Evolutionary conservation across 2,888 invertebrate genomes (phyloP), one percentile per base, ranked within the genome.

Genomic region (Arctia plantaginis): DNA sequence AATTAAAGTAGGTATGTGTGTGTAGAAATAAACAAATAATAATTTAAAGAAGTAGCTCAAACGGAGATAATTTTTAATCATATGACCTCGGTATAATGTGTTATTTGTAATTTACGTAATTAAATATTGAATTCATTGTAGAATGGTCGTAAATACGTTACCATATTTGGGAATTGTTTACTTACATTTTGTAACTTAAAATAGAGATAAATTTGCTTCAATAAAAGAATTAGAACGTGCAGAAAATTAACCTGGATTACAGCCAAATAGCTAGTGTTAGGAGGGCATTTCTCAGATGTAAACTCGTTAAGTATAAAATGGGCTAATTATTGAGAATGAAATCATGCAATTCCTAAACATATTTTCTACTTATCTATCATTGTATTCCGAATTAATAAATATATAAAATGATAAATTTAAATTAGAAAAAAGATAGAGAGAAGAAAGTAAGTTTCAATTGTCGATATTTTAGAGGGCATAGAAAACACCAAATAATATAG

Each of bases 231-330:
- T 83, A 84, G 82, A 83, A 78, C 83, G 85, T 81, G 79, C 79
- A 82, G 82, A 82, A 84, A 82, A 68, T 78, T 82, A 82, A 86
- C 85, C 86, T 88, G 89, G 89, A 84, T 76, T 66, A 67, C 72
- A 83, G 88, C 89, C 89, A 89, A 84, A 80, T 80, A 73, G n/a
- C 51, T n/a, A 12, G 80, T 79, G 83, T 44, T 44, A 67, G 27
- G 30, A 47, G 39, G n/a, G 62, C 39, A 62, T 55, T 23, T 44
- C 67, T 41, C 64, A 65, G 30, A 70, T 51, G 27, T 47, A 30
- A 71, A 51, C 27, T 51, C 47, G 51, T 66, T 71, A 13, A 71
- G 62, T 62, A 62, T 62, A 30, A 62, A 30, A 18, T 30, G 27
- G 30, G 7, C 30, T 27, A 27, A 30, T 18, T 62, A 30, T 30